A percentile compares a stretch with the other conserved stretches of the same genome.
Evolutionary conservation across 2,113 vertebrate genomes (phyloP).

Genomic region (Equus quagga): DNA sequence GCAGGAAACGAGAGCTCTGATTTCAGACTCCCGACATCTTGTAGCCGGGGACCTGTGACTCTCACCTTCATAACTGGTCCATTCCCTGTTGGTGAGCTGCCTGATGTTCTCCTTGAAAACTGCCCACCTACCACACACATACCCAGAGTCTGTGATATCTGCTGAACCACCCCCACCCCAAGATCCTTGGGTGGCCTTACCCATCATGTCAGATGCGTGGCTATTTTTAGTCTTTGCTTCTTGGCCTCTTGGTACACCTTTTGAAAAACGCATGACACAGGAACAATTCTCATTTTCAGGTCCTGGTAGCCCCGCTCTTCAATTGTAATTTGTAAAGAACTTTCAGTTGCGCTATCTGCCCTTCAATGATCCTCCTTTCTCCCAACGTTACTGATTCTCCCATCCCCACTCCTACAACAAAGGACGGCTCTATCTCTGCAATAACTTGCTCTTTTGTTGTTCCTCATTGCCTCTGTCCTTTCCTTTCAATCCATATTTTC

Average conservation of each 20-base stretch:
- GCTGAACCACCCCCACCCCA: background rate
- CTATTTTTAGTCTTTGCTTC: background rate
- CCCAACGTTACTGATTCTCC: no score
- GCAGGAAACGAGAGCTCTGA: background rate
- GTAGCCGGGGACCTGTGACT: background rate
- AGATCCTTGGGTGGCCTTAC: background rate
- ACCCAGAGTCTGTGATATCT: background rate
- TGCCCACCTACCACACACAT: background rate
- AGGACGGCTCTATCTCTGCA: background rate
- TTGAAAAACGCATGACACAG: background rate
- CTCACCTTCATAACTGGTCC: background rate
- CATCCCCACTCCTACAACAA: background rate
- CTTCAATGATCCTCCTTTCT: background rate
- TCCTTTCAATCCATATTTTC: background rate
- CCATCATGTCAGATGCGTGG: background rate
- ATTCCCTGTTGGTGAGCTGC: background rate
- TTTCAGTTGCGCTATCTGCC: background rate
- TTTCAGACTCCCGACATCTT: background rate
- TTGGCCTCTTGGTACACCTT: background rate
- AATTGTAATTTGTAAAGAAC: conserved; percentile 14
- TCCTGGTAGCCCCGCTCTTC: background rate
- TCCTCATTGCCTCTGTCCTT: background rate
- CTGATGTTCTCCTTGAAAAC: background rate
- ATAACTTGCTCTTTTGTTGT: background rate
- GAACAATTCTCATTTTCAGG: background rate